Percentiles rank a stretch among this genome's conserved stretches.
Conservation (phyloP, 2,888 invertebrate species). For the Nymphalis urticae region DNA sequence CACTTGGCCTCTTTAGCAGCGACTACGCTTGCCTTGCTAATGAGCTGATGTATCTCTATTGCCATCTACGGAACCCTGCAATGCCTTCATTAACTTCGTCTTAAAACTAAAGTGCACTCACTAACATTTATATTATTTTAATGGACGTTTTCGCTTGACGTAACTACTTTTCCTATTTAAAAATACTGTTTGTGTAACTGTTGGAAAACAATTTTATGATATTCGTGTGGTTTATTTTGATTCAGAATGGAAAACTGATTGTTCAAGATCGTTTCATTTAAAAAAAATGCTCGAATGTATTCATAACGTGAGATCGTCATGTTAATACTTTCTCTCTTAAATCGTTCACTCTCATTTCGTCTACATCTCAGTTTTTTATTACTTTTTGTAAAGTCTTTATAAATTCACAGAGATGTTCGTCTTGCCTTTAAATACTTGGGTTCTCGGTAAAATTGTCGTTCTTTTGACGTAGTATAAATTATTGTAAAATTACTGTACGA, state of each 20-base stretch:
- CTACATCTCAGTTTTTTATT: neutral
- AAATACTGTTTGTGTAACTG: neutral
- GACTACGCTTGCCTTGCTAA: constrained; percentile 37
- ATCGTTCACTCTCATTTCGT: neutral
- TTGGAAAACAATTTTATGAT: neutral
- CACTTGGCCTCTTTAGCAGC: constrained; percentile 36
- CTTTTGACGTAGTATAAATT: neutral
- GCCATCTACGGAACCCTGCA: constrained; percentile 26
- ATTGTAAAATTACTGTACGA: neutral
- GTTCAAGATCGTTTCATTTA: neutral
- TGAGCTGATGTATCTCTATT: constrained; percentile 41
- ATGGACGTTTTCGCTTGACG: constrained; percentile 22
- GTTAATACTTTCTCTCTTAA: constrained; percentile 1
- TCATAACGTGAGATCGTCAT: neutral
- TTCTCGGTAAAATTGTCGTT: constrained; percentile 1
- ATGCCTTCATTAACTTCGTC: constrained; percentile 31
- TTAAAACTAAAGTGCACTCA: constrained; percentile 28
- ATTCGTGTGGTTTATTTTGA: neutral
- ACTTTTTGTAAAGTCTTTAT: constrained; percentile 1
- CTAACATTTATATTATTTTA: constrained; percentile 23
- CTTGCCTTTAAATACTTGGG: neutral
- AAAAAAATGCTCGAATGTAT: too few relatives aligned
- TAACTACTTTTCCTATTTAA: constrained; percentile 12
- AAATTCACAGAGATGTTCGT: constrained; percentile 3
- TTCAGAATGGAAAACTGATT: neutral